Percentiles rank a stretch among this genome's conserved stretches.
Conservation (phyloP, 2,888 invertebrate species). For the Suillia variegata region DNA sequence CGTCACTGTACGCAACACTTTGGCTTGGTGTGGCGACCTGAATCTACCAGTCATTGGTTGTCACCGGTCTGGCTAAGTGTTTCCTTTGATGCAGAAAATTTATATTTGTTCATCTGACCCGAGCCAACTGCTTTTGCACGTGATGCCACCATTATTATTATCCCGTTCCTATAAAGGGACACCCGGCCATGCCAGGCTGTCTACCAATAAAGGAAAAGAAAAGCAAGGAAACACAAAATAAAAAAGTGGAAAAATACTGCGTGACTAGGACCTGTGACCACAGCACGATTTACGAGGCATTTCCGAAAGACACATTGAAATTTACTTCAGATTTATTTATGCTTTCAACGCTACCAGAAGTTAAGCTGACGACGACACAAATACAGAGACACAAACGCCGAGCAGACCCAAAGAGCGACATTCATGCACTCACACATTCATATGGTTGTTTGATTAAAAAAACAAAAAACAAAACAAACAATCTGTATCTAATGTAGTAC, state of each 20-base stretch:
- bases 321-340: slow-evolving; percentile 53
- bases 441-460: too few relatives aligned
- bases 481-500: background rate
- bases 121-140: background rate
- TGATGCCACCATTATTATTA: background rate
- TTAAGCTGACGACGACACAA: slow-evolving; percentile 4
- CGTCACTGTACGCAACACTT: too few relatives aligned
- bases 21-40: too few relatives aligned
- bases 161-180: background rate
- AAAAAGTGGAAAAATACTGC: slow-evolving; percentile 19
- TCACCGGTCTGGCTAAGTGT: slow-evolving; percentile 40
- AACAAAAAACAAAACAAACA: background rate
- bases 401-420: background rate
- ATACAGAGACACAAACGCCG: slow-evolving; percentile 9
- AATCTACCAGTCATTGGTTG: slow-evolving; percentile 10
- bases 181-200: slow-evolving; percentile 7
- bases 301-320: slow-evolving; percentile 54
- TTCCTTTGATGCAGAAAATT: slow-evolving; percentile 34
- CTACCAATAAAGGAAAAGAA: slow-evolving; percentile 26
- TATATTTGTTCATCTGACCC: background rate
- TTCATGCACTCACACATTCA: background rate
- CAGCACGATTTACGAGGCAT: slow-evolving; percentile 54
- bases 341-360: slow-evolving; percentile 27
- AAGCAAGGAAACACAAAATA: slow-evolving; percentile 15
- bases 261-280: slow-evolving; percentile 46